Percentiles rank a stretch among this genome's conserved stretches.
phyloP scores from a whole-genome alignment of 2,888 invertebrate species.

The Saturnia pavonia region DNA sequence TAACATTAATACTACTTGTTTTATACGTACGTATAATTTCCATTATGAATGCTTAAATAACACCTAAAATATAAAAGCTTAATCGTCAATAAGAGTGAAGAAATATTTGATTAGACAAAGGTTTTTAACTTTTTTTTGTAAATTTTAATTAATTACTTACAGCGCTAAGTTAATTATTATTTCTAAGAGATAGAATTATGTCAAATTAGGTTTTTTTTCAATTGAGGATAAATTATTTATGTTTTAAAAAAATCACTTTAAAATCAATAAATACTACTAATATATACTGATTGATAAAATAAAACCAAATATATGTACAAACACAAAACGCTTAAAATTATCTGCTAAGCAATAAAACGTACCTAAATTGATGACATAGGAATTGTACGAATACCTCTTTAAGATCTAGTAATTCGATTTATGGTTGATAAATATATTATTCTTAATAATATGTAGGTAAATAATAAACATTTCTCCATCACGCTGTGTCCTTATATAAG shows the following conservation, averaged over 20 bases:
- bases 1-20: too few species aligned
- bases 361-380: constrained; percentile 22
- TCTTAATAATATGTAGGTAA: not conserved
- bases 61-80: too few species aligned
- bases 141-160: too few species aligned
- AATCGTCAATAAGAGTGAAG: too few species aligned
- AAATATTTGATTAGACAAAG: too few species aligned
- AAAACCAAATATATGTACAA: not conserved
- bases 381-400: constrained; percentile 14
- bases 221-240: not conserved
- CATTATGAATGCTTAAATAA: too few species aligned
- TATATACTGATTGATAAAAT: not conserved
- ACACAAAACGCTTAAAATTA: constrained; percentile 5
- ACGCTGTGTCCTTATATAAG: not conserved
- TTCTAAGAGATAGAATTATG: too few species aligned
- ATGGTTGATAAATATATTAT: not conserved
- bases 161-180: too few species aligned
- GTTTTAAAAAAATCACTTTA: not conserved
- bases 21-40: too few species aligned
- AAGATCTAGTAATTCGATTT: constrained; percentile 1
- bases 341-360: constrained; percentile 22
- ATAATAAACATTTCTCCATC: not conserved
- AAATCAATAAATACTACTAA: not conserved
- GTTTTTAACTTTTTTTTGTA: too few species aligned
- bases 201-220: too few species aligned